Evolutionary conservation across 2,113 vertebrate genomes (phyloP).

Genomic region (Junco hyemalis): DNA sequence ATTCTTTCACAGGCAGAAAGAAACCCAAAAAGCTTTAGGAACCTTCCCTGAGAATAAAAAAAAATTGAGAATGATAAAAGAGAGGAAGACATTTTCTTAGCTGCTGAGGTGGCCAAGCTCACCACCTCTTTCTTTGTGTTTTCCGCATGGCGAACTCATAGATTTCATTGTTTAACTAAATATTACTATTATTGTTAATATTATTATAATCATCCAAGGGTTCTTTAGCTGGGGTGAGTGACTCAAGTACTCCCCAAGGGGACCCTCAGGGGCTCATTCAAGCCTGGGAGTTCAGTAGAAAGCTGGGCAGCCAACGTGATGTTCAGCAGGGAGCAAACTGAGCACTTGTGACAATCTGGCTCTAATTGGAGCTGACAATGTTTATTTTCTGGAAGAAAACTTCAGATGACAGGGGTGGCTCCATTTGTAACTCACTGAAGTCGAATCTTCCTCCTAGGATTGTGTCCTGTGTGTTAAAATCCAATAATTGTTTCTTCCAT

Average conservation of each 20-base stretch:
- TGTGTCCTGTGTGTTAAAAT: not conserved
- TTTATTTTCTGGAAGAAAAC: not conserved
- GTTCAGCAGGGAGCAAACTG: not conserved
- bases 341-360: not conserved
- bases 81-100: not conserved
- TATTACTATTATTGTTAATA: not conserved
- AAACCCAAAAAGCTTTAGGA: not conserved
- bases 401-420: not conserved
- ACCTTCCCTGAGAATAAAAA: not conserved
- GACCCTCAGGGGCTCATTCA: not conserved
- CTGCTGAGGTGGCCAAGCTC: not conserved
- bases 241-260: not conserved
- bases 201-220: not conserved
- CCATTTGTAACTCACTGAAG: not conserved
- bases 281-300: not conserved
- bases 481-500: not conserved
- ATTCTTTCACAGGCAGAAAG: not conserved
- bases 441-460: not conserved
- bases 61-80: not conserved
- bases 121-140: not conserved
- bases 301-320: not conserved
- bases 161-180: not conserved
- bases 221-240: not conserved
- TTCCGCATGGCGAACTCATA: not conserved
- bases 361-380: not conserved